Conservation (phyloP, 2,888 invertebrate genomes). For the Timema cristinae region DNA sequence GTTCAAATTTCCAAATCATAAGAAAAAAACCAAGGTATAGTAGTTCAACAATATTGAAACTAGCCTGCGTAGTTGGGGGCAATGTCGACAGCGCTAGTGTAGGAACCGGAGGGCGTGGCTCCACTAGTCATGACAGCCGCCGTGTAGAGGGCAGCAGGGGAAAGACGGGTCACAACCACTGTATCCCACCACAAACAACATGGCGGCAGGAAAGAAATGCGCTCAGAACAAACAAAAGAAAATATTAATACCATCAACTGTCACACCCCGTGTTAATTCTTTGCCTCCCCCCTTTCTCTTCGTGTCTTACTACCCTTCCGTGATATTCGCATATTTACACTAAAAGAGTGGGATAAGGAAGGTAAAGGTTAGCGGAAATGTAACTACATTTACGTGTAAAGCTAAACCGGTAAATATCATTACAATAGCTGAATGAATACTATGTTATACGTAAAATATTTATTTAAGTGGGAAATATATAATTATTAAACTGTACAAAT, state of each 20-base stretch:
- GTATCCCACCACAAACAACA: constrained; percentile 56
- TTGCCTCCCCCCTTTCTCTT: too few species aligned
- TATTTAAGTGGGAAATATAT: too few species aligned
- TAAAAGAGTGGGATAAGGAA: too few species aligned
- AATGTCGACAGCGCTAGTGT: constrained; percentile 57
- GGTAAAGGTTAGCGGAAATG: too few species aligned
- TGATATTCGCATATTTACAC: too few species aligned
- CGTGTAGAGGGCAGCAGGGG: constrained; percentile 55
- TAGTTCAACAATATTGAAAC: background rate
- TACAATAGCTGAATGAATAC: too few species aligned
- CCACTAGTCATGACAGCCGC: constrained; percentile 55
- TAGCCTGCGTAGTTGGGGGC: constrained; percentile 47
- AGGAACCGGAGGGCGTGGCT: constrained; percentile 55
- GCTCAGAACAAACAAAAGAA: constrained; percentile 41
- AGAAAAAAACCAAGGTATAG: background rate
- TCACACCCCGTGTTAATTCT: background rate
- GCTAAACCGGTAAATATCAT: too few species aligned
- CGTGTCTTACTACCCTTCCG: too few species aligned
- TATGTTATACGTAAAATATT: too few species aligned
- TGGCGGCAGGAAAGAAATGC: constrained; percentile 55
- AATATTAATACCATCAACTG: background rate
- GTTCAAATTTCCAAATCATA: too few species aligned
- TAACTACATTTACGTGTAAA: too few species aligned
- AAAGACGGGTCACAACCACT: constrained; percentile 56
- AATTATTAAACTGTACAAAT: too few species aligned